phyloP scores from a whole-genome alignment of 2,888 invertebrate genomes.

The Pedicia rivosa region DNA sequence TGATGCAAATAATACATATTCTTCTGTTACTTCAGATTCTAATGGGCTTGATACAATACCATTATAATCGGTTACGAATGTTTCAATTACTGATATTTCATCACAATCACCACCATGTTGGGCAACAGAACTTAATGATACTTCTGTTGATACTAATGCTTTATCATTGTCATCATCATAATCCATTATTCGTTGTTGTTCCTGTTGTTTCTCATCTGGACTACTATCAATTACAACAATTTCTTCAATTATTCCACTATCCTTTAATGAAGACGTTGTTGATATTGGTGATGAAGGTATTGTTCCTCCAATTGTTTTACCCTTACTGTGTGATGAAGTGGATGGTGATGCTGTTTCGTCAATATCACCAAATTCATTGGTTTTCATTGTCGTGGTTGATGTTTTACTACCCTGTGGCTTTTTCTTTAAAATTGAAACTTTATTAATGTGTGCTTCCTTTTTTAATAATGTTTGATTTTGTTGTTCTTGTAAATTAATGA shows the following conservation, averaged over 20 bases:
- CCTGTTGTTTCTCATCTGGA: conserved; percentile 31
- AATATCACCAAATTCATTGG: conserved; percentile 42
- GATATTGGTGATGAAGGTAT: no score
- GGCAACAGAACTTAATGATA: conserved; percentile 40
- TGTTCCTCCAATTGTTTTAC: no score
- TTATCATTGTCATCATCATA: conserved; percentile 42
- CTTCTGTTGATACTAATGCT: conserved; percentile 38
- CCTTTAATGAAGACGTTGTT: conserved; percentile 16
- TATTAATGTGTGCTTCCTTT: conserved; percentile 32
- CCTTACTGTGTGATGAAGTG: conserved; percentile 35
- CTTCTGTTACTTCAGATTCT: conserved; percentile 41
- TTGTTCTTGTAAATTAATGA: conserved; percentile 1
- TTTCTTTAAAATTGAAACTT: conserved; percentile 43
- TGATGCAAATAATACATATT: conserved; percentile 45
- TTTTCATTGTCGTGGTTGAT: conserved; percentile 37
- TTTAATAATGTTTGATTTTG: conserved; percentile 11
- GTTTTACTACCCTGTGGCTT: conserved; percentile 34
- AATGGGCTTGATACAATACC: conserved; percentile 45
- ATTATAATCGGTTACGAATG: conserved; percentile 34
- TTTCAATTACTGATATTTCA: conserved; percentile 38
- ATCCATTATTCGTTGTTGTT: conserved; percentile 37
- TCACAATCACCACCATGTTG: conserved; percentile 38
- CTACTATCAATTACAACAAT: conserved; percentile 22
- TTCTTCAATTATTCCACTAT: conserved; percentile 15
- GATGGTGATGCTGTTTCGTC: conserved; percentile 38